Conservation (phyloP, 2,797 vertebrate species). For the Sardinella longiceps region DNA sequence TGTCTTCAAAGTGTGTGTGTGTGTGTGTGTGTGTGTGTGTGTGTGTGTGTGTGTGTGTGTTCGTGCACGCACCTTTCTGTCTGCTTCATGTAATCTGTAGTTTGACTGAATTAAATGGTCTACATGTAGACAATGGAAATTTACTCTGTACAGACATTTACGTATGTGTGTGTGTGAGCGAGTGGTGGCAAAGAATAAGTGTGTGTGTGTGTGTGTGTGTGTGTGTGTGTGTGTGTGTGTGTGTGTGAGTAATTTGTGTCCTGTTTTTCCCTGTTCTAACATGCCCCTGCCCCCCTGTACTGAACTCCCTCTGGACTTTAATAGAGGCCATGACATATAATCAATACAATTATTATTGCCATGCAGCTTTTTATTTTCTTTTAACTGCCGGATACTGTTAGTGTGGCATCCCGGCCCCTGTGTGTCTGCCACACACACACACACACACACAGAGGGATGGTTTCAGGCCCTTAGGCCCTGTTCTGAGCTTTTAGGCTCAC, state of each 20-base stretch:
- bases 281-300: conserved; percentile 32
- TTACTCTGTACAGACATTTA: background rate
- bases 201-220: background rate
- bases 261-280: conserved; percentile 3
- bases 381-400: conserved; percentile 45
- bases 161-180: background rate
- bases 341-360: conserved; percentile 79
- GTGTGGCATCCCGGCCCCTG: conserved; percentile 33
- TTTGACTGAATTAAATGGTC: background rate
- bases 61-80: too few species aligned
- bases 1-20: background rate
- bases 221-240: conserved; percentile 2
- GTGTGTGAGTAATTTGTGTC: background rate
- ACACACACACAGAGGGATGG: background rate
- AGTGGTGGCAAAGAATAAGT: too few species aligned
- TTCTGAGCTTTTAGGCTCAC: conserved; percentile 71
- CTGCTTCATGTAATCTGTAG: background rate
- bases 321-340: conserved; percentile 73
- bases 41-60: too few species aligned
- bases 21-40: conserved; percentile 8
- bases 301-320: conserved; percentile 73
- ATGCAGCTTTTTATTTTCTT: conserved; percentile 56
- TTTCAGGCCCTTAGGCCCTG: conserved; percentile 71
- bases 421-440: conserved; percentile 33
- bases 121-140: background rate